Percentiles rank a stretch among this genome's conserved stretches.
These are phyloP conservation scores for Luperina nickerlii DNA, from an alignment of 2,888 invertebrate genomes.

Conservation along the genomic window DNA sequence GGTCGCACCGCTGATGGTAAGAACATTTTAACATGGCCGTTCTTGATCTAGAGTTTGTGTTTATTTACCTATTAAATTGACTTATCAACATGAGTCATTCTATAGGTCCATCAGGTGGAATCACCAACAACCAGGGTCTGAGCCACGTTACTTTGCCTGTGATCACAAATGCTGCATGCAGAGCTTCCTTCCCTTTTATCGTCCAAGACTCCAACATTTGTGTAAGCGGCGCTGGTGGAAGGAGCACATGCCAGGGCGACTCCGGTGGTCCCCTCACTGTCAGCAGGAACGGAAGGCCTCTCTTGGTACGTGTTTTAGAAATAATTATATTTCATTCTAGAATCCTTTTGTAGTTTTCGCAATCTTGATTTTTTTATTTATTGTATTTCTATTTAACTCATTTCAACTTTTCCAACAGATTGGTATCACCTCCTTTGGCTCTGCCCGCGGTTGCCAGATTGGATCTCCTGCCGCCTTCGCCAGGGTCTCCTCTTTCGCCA, in stretches of 20 bases:
- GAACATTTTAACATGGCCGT: not conserved
- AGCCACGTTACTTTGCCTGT: constrained; percentile 31
- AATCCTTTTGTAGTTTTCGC: not conserved
- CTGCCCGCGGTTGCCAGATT: constrained; percentile 68
- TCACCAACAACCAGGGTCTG: constrained; percentile 3
- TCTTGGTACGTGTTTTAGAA: constrained; percentile 67
- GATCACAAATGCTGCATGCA: constrained; percentile 37
- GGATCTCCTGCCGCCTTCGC: constrained; percentile 48
- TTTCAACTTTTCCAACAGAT: constrained; percentile 65
- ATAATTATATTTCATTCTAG: not conserved
- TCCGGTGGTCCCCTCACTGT: constrained; percentile 76
- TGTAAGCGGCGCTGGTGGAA: constrained; percentile 67
- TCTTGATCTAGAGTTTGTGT: not conserved
- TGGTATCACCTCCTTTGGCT: constrained; percentile 75
- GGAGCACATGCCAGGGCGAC: constrained; percentile 72
- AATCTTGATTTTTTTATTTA: not conserved
- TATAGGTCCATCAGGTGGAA: constrained; percentile 12
- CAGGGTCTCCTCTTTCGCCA: constrained; percentile 61
- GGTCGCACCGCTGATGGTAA: constrained; percentile 73
- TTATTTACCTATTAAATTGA: no score
- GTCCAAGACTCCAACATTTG: constrained; percentile 71
- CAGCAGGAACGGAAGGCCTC: constrained; percentile 44
- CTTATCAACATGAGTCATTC: not conserved
- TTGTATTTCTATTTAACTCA: not conserved
- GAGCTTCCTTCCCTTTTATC: constrained; percentile 25